A percentile compares a stretch with the other conserved stretches of the same genome.
Conservation (phyloP, 2,113 vertebrate species). For the Mionectes macconnelli region DNA sequence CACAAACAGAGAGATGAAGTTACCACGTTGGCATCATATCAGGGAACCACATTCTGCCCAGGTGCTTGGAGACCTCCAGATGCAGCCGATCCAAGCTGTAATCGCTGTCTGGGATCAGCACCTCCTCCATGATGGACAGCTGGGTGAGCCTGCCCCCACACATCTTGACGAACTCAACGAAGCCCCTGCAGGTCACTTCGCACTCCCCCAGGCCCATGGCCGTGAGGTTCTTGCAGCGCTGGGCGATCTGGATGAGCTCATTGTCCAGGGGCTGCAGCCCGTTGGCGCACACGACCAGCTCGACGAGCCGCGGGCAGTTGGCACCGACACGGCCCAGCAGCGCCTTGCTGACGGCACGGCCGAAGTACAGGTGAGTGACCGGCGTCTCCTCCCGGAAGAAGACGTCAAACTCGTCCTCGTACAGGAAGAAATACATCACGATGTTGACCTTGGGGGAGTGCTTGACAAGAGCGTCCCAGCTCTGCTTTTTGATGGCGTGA, state of each 20-base stretch:
- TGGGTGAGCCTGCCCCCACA: constrained; percentile 78
- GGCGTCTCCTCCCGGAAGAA: constrained; percentile 80
- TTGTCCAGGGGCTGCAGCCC: constrained; percentile 76
- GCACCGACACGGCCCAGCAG: constrained; percentile 78
- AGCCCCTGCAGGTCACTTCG: constrained; percentile 76
- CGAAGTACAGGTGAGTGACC: constrained; percentile 79
- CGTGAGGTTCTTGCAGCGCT: constrained; percentile 73
- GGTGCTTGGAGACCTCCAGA: constrained; percentile 74
- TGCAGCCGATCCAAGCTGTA: constrained; percentile 75
- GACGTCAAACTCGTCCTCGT: constrained; percentile 77
- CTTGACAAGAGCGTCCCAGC: constrained; percentile 77
- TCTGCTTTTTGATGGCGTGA: constrained; percentile 77
- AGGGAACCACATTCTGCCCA: constrained; percentile 79
- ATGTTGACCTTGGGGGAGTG: constrained; percentile 81
- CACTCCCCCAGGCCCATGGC: constrained; percentile 79
- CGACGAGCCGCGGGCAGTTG: constrained; percentile 75
- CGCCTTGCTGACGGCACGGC: constrained; percentile 73
- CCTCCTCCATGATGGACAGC: constrained; percentile 81
- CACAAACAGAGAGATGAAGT: neutral
- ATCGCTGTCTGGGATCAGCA: constrained; percentile 75
- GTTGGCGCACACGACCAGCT: constrained; percentile 79
- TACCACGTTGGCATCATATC: constrained; percentile 79
- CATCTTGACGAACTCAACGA: constrained; percentile 78
- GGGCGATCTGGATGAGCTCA: constrained; percentile 73
- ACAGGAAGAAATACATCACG: constrained; percentile 80